phyloP scores from a whole-genome alignment of 2,888 invertebrate species.

The Hofmannophila pseudospretella region DNA sequence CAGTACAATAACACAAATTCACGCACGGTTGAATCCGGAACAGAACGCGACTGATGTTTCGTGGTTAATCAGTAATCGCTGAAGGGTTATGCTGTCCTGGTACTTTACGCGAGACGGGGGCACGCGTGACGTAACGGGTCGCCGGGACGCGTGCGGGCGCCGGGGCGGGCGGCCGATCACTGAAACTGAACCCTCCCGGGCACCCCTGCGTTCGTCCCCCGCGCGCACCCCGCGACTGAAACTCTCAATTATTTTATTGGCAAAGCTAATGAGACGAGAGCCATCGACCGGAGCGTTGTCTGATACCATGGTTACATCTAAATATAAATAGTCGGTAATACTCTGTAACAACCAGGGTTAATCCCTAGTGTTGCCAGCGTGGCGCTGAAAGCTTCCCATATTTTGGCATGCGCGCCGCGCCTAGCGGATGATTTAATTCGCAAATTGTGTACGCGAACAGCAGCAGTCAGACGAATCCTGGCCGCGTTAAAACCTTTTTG shows the following conservation, averaged over 20 bases:
- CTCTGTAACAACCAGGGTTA: background rate
- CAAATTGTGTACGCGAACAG: no score
- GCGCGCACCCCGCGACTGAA: constrained; percentile 47
- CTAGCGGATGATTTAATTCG: no score
- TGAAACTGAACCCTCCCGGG: constrained; percentile 51
- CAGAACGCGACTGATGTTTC: constrained; percentile 36
- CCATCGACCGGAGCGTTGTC: constrained; percentile 47
- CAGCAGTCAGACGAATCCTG: no score
- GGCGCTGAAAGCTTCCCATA: no score
- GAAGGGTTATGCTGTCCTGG: constrained; percentile 36
- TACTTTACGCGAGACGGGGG: constrained; percentile 22
- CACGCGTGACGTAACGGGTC: background rate
- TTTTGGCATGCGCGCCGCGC: no score
- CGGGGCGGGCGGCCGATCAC: constrained; percentile 65
- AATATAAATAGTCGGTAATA: constrained; percentile 22
- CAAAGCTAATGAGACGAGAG: constrained; percentile 73
- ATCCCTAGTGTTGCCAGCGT: background rate
- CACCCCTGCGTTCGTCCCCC: constrained; percentile 24
- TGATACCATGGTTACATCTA: constrained; percentile 36
- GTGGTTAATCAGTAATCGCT: constrained; percentile 27
- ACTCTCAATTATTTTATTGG: constrained; percentile 77
- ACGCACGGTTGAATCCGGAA: constrained; percentile 15
- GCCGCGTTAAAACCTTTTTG: no score
- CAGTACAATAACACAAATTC: constrained; percentile 18
- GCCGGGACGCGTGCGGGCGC: constrained; percentile 50